A percentile compares a stretch with the other conserved stretches of the same genome.
Conservation (phyloP, 1,140 invertebrate genomes). For the Papilio aristodemus region DNA sequence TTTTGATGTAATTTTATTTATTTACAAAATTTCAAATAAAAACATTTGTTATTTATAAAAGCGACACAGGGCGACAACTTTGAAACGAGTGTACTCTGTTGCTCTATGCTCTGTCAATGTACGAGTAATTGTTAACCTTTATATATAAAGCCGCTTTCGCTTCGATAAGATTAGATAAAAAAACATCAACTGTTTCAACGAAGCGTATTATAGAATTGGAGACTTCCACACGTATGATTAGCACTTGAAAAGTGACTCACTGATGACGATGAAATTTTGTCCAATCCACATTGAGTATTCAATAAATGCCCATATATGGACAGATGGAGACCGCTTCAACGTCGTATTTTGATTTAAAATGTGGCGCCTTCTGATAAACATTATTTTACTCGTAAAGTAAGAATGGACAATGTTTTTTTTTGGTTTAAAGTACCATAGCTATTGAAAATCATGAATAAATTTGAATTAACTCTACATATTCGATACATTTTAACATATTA, state of each 20-base stretch:
- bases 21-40: background rate
- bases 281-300: conserved; percentile 70
- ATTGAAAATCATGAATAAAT: too few relatives aligned
- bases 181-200: conserved; percentile 49
- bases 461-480: too few relatives aligned
- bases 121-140: conserved; percentile 43
- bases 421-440: too few relatives aligned
- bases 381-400: conserved; percentile 4
- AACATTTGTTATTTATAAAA: conserved; percentile 36
- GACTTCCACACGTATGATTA: conserved; percentile 50
- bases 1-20: background rate
- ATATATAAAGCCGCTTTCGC: conserved; percentile 49
- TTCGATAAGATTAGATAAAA: conserved; percentile 59
- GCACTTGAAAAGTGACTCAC: conserved; percentile 69
- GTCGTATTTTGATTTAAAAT: conserved; percentile 50
- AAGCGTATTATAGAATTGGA: conserved; percentile 45
- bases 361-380: conserved; percentile 41
- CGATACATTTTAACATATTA: too few relatives aligned
- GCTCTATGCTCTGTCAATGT: conserved; percentile 45
- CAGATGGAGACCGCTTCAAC: conserved; percentile 59
- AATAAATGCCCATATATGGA: conserved; percentile 77
- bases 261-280: conserved; percentile 58
- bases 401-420: background rate
- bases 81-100: conserved; percentile 50
- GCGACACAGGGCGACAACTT: conserved; percentile 60